Base-by-base conservation (phyloP, 1,140 invertebrate genomes). In the Aradophagus sp. region DNA sequence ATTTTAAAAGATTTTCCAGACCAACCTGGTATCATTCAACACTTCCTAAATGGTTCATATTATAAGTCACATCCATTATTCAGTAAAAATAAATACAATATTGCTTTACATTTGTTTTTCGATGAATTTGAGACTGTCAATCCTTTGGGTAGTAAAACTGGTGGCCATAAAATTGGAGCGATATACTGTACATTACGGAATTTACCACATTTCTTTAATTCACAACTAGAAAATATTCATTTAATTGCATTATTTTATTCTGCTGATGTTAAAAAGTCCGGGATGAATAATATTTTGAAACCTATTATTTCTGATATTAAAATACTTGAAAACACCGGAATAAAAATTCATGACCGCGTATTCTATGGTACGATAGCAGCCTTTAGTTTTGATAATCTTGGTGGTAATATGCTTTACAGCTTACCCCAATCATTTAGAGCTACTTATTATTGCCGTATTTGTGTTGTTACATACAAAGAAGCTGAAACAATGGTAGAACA, bases 351-450 rank as follows among this genome's bases (percentile, higher is more conserved):
- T 23, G 20, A 8, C 8, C 20, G 8, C 4, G 8, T 8, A 23
- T 23, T 52, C 26, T 13, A 17, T 31, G 66, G 56, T 23, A 55
- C 56, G 8, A 11, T 70, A 32, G 44, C 35, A 10, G 29, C 29
- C 10, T 14, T 75, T 20, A 48, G 35, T 58, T 71, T 62, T 19
- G 62, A 74, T 41, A 70, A 66, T 23, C 31, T 74, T 1, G 67
- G 62, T 16, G 67, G 62, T 4, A 66, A 74, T 19, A 56, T 52
- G 39, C 35, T 75, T 1, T 68, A 38, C 12, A 17, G 59, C 13
- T 34, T 75, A 29, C 17, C 53, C 5, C 39, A 44, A 29, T 53
- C 58, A 27, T 75, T 73, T 29, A 13, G 16, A n/a, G 53, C 41
- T 1, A 65, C 17, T 12, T 5, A 75, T 39, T 75, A 56, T 55